A percentile compares a stretch with the other conserved stretches of the same genome.
Conservation (phyloP, 37 sponge, comb jelly and placozoan species). For the Petrosia ficiformis region DNA sequence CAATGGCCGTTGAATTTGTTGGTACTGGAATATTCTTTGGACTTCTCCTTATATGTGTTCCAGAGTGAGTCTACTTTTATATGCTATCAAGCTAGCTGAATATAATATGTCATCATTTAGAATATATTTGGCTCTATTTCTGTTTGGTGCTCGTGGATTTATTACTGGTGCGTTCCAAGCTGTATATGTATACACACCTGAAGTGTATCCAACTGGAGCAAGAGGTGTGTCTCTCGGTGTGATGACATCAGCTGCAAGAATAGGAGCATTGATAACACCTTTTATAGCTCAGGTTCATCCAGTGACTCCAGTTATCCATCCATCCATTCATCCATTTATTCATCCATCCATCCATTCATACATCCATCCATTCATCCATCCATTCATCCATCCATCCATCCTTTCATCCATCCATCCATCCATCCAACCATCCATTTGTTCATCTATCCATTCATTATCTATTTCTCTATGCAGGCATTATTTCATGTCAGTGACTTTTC, state of each 20-base stretch:
- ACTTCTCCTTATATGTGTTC: constrained; percentile 67
- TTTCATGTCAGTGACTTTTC: constrained; percentile 35
- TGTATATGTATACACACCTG: constrained; percentile 80
- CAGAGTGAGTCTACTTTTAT: constrained; percentile 8
- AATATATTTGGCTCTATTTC: constrained; percentile 48
- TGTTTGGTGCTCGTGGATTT: constrained; percentile 64
- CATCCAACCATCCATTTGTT: too few relatives aligned
- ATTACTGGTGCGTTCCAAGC: constrained; percentile 77
- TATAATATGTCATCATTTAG: not conserved
- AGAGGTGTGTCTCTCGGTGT: constrained; percentile 62
- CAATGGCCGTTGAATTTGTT: constrained; percentile 66
- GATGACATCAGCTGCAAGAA: constrained; percentile 44
- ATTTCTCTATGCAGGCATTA: constrained; percentile 3
- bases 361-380: too few relatives aligned
- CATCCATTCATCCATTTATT: too few relatives aligned
- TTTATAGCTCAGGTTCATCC: constrained; percentile 60
- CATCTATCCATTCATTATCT: not conserved
- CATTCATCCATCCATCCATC: too few relatives aligned
- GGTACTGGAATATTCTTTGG: constrained; percentile 43
- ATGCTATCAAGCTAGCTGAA: not conserved
- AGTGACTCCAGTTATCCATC: too few relatives aligned
- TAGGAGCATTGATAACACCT: constrained; percentile 74
- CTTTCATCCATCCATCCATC: too few relatives aligned
- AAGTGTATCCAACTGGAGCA: constrained; percentile 77
- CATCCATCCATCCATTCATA: too few relatives aligned